These are phyloP conservation scores for Empis stercorea DNA, from an alignment of 2,888 invertebrate species.

Conservation along the genomic window DNA sequence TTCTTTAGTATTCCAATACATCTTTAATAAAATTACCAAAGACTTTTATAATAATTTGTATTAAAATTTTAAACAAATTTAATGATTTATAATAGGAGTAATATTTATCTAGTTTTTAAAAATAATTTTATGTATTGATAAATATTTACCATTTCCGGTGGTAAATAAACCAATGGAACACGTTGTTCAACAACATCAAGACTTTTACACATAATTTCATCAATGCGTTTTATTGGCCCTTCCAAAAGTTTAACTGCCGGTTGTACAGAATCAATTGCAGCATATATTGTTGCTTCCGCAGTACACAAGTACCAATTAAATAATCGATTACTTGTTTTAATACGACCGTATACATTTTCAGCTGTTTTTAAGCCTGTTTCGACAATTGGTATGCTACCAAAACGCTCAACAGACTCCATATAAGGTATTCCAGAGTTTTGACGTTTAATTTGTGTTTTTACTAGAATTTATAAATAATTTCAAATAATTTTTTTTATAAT, in stretches of 20 bases:
- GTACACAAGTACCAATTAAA: constrained; percentile 63
- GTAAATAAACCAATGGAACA: constrained; percentile 68
- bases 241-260: constrained; percentile 62
- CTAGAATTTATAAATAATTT: constrained; percentile 2
- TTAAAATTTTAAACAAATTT: constrained; percentile 3
- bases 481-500: too few relatives aligned
- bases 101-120: background rate
- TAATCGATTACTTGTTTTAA: constrained; percentile 63
- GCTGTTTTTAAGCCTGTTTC: constrained; percentile 63
- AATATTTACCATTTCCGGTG: constrained; percentile 65
- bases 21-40: constrained; percentile 40
- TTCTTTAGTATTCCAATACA: constrained; percentile 67
- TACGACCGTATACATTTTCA: constrained; percentile 56
- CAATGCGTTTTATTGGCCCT: constrained; percentile 57
- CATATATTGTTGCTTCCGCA: constrained; percentile 60
- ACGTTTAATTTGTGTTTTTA: constrained; percentile 11
- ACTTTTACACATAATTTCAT: constrained; percentile 66
- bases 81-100: constrained; percentile 1
- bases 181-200: constrained; percentile 74
- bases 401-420: constrained; percentile 60
- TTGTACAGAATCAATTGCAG: constrained; percentile 57
- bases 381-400: constrained; percentile 71
- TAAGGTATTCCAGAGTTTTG: constrained; percentile 34
- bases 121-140: background rate
- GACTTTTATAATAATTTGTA: constrained; percentile 15